Evolutionary conservation across 2,113 vertebrate species (phyloP), one percentile per base, ranked within the genome.

Genomic region (Ellobius talpinus): DNA sequence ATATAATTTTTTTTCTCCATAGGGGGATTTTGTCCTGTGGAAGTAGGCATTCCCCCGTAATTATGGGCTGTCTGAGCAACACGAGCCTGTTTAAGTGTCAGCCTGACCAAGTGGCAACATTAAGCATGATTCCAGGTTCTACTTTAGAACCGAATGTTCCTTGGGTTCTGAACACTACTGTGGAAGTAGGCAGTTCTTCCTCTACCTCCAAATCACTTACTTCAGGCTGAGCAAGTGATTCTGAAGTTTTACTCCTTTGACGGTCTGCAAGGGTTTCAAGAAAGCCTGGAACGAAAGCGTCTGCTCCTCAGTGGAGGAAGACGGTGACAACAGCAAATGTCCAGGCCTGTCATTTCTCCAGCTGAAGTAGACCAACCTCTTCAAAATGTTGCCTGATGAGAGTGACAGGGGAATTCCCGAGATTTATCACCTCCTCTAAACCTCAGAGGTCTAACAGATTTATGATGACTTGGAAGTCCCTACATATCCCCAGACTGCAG

Each of bases 41-140:
- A 96, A 76, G 26, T 91, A 33, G 36, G 21, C 77, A 65, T 86
- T 58, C 19, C 92, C 77, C 78, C 61, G 45, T 96, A 96, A 89
- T 47, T 52, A 17, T 7, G 58, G 58, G 58, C 58, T 58, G 19
- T 58, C 58, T 0, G 81, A 73, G 55, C 76, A 89, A 39, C 63
- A 36, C 1, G 0, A 82, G 55, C 66, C 70, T 79, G 21, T 79
- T 96, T 96, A 90, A 92, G 93, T 92, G 92, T 89, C 93, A 95
- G 52, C 77, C 36, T 33, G 85, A 90, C 73, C 72, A 93, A 84
- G 84, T 61, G 65, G 77, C 23, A 66, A 23, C 95, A 79, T 11
- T 79, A 95, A 96, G 79, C 92, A 93, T 63, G 92, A 88, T 94
- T 97, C 89, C 5, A 89, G 72, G 92, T 77, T 92, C 66, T 79